Evolutionary conservation across 2,888 invertebrate species (phyloP).

Genomic region (Clivina fossor): DNA sequence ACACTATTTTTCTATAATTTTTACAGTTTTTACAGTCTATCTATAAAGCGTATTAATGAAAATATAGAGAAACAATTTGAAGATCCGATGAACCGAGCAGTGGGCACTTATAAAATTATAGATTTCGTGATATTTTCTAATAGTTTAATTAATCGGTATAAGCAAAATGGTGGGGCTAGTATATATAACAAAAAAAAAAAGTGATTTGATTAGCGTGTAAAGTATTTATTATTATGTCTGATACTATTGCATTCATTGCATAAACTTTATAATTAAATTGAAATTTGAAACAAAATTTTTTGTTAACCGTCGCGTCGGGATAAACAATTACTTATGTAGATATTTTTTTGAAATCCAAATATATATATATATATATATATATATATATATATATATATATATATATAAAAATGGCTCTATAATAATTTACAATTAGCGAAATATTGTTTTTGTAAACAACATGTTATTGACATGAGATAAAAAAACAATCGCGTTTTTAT

Average conservation of each 20-base stretch:
- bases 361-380: too few relatives aligned
- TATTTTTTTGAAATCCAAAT: too few relatives aligned
- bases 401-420: slow-evolving; percentile 17
- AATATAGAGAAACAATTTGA: too few relatives aligned
- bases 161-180: too few relatives aligned
- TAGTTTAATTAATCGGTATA: slow-evolving; percentile 20
- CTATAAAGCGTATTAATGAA: too few relatives aligned
- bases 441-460: slow-evolving; percentile 28
- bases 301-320: slow-evolving; percentile 9
- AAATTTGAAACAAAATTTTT: slow-evolving; percentile 15
- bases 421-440: slow-evolving; percentile 30
- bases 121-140: slow-evolving; percentile 25
- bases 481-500: too few relatives aligned
- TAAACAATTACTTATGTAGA: slow-evolving; percentile 27
- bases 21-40: too few relatives aligned
- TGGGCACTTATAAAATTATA: slow-evolving; percentile 22
- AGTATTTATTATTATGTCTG: slow-evolving; percentile 5
- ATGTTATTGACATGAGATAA: slow-evolving; percentile 8
- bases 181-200: slow-evolving; percentile 1
- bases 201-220: slow-evolving; percentile 11
- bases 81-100: background rate
- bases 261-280: slow-evolving; percentile 14
- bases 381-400: too few relatives aligned
- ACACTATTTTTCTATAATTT: too few relatives aligned
- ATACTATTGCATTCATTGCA: slow-evolving; percentile 16